These are phyloP conservation scores for Leptocoma aspasia DNA, from an alignment of 2,113 vertebrate genomes.

Conservation along the genomic window DNA sequence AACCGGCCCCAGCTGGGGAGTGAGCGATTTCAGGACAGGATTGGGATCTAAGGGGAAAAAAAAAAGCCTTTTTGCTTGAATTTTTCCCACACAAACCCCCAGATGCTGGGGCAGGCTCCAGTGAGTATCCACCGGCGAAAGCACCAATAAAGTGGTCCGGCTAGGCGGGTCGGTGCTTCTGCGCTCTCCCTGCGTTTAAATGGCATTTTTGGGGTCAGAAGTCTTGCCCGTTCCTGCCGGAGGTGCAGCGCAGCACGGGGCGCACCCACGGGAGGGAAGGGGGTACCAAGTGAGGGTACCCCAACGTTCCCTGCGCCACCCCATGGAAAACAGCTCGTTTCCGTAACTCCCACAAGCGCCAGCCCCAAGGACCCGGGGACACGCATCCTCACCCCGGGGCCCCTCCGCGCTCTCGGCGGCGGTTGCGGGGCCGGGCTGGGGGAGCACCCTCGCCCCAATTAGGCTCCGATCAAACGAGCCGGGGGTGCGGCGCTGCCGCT, in stretches of 20 bases:
- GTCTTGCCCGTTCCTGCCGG: background rate
- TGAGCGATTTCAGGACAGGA: background rate
- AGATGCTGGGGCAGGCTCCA: accelerated
- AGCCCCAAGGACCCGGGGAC: background rate
- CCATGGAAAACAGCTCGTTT: background rate
- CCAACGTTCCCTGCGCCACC: accelerated
- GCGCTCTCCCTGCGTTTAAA: accelerated
- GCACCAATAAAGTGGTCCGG: background rate
- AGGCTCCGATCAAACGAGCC: background rate
- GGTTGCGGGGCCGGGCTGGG: background rate
- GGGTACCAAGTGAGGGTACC: background rate
- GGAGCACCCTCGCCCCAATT: background rate
- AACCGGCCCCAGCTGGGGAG: background rate
- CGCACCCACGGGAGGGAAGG: accelerated
- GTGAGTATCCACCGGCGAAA: background rate
- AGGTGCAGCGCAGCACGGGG: accelerated
- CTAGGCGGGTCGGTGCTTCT: accelerated
- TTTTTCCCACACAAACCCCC: background rate
- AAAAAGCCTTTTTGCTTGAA: background rate
- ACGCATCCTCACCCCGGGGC: background rate
- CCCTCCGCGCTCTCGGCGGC: background rate
- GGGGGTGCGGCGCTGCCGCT: background rate
- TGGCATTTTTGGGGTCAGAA: accelerated
- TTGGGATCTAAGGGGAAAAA: accelerated
- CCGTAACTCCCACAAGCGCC: background rate